phyloP scores from a whole-genome alignment of 2,888 invertebrate genomes.

The Drosophila crucigera region DNA sequence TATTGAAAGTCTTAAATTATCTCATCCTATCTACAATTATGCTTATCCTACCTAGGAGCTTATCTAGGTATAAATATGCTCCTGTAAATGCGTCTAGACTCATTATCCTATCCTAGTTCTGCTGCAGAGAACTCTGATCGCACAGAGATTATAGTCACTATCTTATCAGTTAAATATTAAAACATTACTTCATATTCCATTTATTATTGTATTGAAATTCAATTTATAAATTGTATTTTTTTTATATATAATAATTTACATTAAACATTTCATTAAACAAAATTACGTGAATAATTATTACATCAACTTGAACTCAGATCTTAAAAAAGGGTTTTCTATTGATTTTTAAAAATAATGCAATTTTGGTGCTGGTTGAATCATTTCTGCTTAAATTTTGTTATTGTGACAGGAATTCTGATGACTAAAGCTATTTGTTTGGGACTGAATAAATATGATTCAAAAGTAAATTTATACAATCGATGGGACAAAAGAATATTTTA shows the following conservation, averaged over 20 bases:
- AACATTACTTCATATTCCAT: neutral
- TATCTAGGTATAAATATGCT: neutral
- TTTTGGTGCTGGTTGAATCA: neutral
- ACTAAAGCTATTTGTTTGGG: neutral
- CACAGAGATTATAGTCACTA: neutral
- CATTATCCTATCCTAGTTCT: neutral
- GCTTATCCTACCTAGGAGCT: neutral
- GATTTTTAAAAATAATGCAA: too few species aligned
- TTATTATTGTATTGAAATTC: neutral
- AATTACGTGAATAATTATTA: too few species aligned
- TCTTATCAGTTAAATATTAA: neutral
- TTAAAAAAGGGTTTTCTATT: too few species aligned
- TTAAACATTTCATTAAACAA: too few species aligned
- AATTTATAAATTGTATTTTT: neutral
- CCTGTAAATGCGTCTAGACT: neutral
- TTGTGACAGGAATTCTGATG: neutral
- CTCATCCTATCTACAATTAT: neutral
- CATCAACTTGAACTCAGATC: too few species aligned
- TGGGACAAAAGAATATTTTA: neutral
- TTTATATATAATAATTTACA: too few species aligned
- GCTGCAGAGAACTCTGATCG: neutral
- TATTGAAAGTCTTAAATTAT: neutral
- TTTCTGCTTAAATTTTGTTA: neutral
- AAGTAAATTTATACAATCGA: neutral
- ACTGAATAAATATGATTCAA: neutral